Evolutionary conservation across 2,797 vertebrate genomes (phyloP).

Genomic region (Gymnodraco acuticeps): DNA sequence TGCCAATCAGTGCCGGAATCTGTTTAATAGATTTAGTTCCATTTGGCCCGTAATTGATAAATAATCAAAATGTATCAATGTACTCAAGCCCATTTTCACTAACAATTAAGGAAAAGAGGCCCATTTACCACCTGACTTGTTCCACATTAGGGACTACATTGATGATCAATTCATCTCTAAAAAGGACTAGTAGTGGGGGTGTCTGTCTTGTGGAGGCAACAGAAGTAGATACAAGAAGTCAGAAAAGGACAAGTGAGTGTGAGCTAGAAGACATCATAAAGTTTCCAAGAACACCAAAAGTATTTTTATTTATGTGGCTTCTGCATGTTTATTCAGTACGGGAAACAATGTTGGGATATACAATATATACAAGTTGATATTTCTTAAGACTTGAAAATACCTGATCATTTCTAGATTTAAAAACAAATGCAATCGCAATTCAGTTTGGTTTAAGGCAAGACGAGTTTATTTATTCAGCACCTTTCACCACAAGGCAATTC

Average conservation of each 20-base stretch:
- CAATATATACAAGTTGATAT: neutral
- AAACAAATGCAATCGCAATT: neutral
- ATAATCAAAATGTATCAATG: conserved; percentile 99
- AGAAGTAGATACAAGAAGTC: conserved; percentile 78
- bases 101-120: conserved; percentile 99
- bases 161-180: conserved; percentile 99
- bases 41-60: conserved; percentile 99
- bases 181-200: conserved; percentile 88
- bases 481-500: too few relatives aligned
- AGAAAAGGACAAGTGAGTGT: conserved; percentile 88
- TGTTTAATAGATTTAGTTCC: conserved; percentile 99
- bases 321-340: neutral
- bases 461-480: too few relatives aligned
- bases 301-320: neutral
- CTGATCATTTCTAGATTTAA: neutral
- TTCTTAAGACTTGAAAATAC: neutral
- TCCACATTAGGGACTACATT: conserved; percentile 99
- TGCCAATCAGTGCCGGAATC: conserved; percentile 97
- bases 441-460: neutral
- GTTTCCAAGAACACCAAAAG: conserved; percentile 84
- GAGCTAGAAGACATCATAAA: conserved; percentile 84
- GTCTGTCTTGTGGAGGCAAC: conserved; percentile 19
- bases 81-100: conserved; percentile 99
- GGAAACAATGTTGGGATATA: too few relatives aligned
- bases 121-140: conserved; percentile 99